These are phyloP conservation scores for Indicator indicator DNA, from an alignment of 2,113 vertebrate species.

Conservation along the genomic window DNA sequence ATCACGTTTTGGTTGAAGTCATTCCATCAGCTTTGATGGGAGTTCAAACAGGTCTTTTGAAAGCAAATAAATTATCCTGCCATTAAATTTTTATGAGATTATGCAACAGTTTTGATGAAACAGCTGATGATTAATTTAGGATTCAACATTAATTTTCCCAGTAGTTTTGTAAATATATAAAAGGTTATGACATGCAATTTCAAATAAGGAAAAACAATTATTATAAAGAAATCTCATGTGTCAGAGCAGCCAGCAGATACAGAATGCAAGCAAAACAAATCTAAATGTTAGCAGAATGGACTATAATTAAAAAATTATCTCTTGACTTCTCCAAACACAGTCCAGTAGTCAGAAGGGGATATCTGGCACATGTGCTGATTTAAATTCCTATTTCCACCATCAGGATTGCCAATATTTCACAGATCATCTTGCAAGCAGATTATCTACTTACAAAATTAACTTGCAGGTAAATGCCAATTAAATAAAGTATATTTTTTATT, in stretches of 20 bases:
- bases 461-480: not conserved
- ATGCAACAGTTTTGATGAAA: not conserved
- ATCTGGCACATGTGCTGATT: not conserved
- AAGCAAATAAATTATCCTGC: not conserved
- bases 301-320: not conserved
- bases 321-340: not conserved
- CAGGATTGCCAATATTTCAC: not conserved
- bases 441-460: not conserved
- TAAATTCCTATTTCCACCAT: not conserved
- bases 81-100: constrained; percentile 13
- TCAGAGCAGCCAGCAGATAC: not conserved
- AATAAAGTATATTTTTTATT: not conserved
- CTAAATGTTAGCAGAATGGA: not conserved
- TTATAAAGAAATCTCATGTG: not conserved
- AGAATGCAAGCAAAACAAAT: not conserved
- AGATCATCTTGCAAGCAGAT: not conserved
- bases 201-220: constrained; percentile 1
- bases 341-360: not conserved
- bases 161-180: constrained; percentile 14
- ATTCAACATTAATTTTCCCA: constrained; percentile 38
- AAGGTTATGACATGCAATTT: not conserved
- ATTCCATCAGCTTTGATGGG: not conserved
- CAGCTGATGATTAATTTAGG: constrained; percentile 26
- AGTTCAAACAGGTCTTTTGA: not conserved
- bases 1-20: not conserved